Conservation (phyloP, 2,113 vertebrate species). For the Antidorcas marsupialis region DNA sequence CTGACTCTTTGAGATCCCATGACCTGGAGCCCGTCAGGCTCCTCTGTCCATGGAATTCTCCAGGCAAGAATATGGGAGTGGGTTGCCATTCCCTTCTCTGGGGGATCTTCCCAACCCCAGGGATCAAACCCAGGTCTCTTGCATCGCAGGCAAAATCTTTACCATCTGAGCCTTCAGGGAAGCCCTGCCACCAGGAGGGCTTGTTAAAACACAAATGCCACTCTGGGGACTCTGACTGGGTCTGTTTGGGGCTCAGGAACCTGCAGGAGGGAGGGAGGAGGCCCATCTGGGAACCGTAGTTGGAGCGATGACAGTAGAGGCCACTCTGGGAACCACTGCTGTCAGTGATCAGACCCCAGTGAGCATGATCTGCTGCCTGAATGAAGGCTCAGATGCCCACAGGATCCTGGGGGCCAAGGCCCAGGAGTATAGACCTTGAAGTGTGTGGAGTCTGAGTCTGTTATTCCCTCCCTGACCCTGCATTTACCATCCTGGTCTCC, state of each 20-base stretch:
- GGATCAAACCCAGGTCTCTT: background rate
- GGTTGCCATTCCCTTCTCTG: background rate
- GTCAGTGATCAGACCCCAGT: background rate
- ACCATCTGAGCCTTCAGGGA: background rate
- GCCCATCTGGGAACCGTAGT: background rate
- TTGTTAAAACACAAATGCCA: background rate
- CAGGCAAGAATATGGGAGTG: background rate
- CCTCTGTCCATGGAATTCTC: background rate
- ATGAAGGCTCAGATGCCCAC: background rate
- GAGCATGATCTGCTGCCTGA: background rate
- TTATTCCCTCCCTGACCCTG: background rate
- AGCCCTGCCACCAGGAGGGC: background rate
- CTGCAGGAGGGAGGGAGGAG: background rate
- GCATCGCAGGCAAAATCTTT: background rate
- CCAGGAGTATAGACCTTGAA: background rate
- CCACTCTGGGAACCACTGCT: background rate
- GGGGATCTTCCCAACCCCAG: background rate
- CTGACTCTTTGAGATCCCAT: background rate
- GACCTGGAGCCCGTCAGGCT: background rate
- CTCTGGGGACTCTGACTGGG: background rate
- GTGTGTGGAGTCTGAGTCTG: background rate
- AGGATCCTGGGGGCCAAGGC: background rate
- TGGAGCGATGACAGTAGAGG: fast-evolving
- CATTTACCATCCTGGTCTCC: background rate
- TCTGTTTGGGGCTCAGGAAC: background rate